Base-by-base conservation (phyloP, 2,113 vertebrate species). In the Pterocles gutturalis region DNA sequence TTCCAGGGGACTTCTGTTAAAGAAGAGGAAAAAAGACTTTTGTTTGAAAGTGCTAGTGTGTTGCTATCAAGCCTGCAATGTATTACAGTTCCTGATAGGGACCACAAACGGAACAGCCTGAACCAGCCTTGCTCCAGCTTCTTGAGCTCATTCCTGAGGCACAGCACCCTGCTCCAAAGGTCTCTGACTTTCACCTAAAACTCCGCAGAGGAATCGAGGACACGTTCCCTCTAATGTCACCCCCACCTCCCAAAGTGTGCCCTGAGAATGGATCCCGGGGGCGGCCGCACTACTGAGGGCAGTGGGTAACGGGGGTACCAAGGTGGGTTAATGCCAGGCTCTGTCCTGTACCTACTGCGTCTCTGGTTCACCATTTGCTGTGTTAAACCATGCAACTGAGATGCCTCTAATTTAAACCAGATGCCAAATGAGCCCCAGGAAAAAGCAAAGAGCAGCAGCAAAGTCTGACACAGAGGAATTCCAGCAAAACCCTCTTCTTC, bases 1-100 rank as follows among this genome's bases (percentile, higher is more conserved):
- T 97, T 95, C 69, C 65, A 81, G 65, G 69, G 31, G 76, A 83
- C 81, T 93, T 94, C 46, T 94, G 81, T 62, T 48, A 64, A 57
- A 91, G 57, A 45, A 75, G 2, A 81, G 53, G 55, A 15, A 78
- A 83, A 64, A 11, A 38, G 62, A 18, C 5, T 7, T 79, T 92
- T 94, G 73, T 94, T 94, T 83, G 51, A 61, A 95, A 79, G 57
- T 24, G 53, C 66, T 82, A 26, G 46, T 13, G 38, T 36, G 89
- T 25, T 69, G 72, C 60, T 89, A 38, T 31, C 38, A 66, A 58
- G 65, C 18, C 54, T 84, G 53, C 20, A 31, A 28, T 36, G 65
- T 41, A 14, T 55, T 21, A 19, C 41, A 69, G 45, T 17, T 67
- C 46, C 83, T 95, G 58, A 65, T 11, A 79, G 58, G 49, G 34